Evolutionary conservation across 1,140 invertebrate genomes (phyloP), one percentile per base, ranked within the genome.

Genomic region (Trachymyrmex septentrionalis): DNA sequence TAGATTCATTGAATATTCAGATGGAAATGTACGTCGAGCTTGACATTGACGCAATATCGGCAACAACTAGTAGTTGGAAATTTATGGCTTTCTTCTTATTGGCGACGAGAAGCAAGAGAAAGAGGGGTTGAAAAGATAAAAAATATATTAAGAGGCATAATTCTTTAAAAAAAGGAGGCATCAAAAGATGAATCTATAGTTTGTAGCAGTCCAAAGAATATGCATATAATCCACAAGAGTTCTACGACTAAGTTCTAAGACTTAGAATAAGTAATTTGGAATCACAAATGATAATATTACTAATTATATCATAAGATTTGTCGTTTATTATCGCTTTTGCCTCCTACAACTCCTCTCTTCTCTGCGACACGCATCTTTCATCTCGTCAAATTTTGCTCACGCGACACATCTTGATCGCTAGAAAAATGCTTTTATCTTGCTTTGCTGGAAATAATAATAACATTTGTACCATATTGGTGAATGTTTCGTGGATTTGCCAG

Each of bases 161-260:
- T 48, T 77, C 38, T 61, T 61, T 24, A 24, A 76, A 57, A 38
- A 75, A 76, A 21, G 14, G n/a, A 57, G 14, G 0, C 10, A 75
- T 69, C 12, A 69, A 69, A 69, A 69, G 14, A 16, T 76, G 4
- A 21, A 24, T 76, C 21, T 76, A 30, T 30, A 76, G 55, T 76
- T 64, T 48, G 38, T 77, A 64, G 34, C 38, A 38, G 59, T 64
- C 19, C 38, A 63, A 77, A 64, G 24, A 64, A 55, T 19, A n/a
- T 4, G 5, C 24, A 19, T 34, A 77, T 77, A 48, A 48, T 48
- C 19, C 59, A 77, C 10, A n/a, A 30, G n/a, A 78, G 38, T 64
- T 48, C 3, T 63, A 77, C 44, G 38, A 66, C 24, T 50, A 30
- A 78, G 38, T 64, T 48, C 3, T 63, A 77, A 63, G 38, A 66